Evolutionary conservation across 2,888 invertebrate genomes (phyloP), one percentile per base, ranked within the genome.

Genomic region (Tryphoninae sp.): DNA sequence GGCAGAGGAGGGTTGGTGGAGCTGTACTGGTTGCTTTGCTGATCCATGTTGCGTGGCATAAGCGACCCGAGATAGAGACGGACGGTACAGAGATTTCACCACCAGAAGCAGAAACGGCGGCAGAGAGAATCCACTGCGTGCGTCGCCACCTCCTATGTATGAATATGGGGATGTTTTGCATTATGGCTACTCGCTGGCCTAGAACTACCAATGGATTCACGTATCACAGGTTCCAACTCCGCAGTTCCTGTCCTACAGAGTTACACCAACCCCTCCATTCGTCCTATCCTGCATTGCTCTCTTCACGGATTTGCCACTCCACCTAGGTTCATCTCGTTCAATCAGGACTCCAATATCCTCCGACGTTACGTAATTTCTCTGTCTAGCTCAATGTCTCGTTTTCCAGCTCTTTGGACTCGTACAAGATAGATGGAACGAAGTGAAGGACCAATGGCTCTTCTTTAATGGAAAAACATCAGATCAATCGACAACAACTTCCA

Each of bases 11-110:
- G n/a, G 53, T 65, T 65, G 73, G 19, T 62, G 72, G 65, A 68
- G 51, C 72, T 64, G 62, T 74, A 69, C 64, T 58, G 73, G 33
- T 40, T 59, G 73, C n/a, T 67, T 76, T 55, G 53, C 69, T 58
- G 49, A 23, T 23, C 58, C 33, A 67, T 55, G 59, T 78, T 68
- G 64, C 51, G 61, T 71, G 61, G 61, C 74, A 67, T 49, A 77
- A 74, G 73, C 53, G 76, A 72, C 74, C n/a, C 49, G 19, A 55
- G 26, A 71, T 55, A 40, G 69, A 67, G 40, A 42, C 64, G 51
- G 76, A 69, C 33, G n/a, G 45, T 59, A 42, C 51, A 42, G 62
- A 59, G 68, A 11, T 49, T 73, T 42, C 69, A 77, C 49, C 64
- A 76, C 55, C 69, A 71, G 74, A 7, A 40, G 42, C 75, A 45